A percentile compares a stretch with the other conserved stretches of the same genome.
These are phyloP conservation scores for Macrosoma leucophasiata DNA, from an alignment of 2,888 invertebrate genomes.

Conservation along the genomic window DNA sequence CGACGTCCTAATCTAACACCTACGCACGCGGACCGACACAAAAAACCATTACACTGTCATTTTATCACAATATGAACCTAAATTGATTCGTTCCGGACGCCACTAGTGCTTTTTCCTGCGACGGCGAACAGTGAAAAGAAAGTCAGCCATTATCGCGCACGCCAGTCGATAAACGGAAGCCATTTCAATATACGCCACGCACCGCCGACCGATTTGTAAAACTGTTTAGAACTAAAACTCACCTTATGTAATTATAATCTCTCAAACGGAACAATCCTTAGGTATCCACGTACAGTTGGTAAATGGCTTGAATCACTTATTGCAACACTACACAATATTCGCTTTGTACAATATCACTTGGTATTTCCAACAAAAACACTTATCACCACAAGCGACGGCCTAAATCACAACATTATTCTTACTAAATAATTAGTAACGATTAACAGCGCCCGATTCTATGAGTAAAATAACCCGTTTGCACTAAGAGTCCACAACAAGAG, in stretches of 20 bases:
- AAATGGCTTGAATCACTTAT: slow-evolving; percentile 46
- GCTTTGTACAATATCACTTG: slow-evolving; percentile 54
- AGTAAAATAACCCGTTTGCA: slow-evolving; percentile 64
- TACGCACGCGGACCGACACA: slow-evolving; percentile 41
- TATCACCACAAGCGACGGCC: slow-evolving; percentile 58
- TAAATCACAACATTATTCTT: slow-evolving; percentile 64
- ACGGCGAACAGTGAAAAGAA: slow-evolving; percentile 47
- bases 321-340: slow-evolving; percentile 63
- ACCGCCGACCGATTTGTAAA: slow-evolving; percentile 32
- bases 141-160: slow-evolving; percentile 75
- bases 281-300: slow-evolving; percentile 56
- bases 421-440: slow-evolving; percentile 53
- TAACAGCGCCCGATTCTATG: slow-evolving; percentile 57
- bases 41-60: slow-evolving; percentile 35
- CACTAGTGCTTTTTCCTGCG: slow-evolving; percentile 36
- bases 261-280: slow-evolving; percentile 60
- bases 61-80: slow-evolving; percentile 22
- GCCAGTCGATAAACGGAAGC: slow-evolving; percentile 72
- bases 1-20: slow-evolving; percentile 43
- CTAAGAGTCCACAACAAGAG: slow-evolving; percentile 68
- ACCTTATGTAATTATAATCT: slow-evolving; percentile 53
- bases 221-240: slow-evolving; percentile 36
- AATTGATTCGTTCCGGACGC: slow-evolving; percentile 15
- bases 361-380: slow-evolving; percentile 54
- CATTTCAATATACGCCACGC: slow-evolving; percentile 64